Base-by-base conservation (phyloP, 2,113 vertebrate species). In the Phodopus roborovskii region DNA sequence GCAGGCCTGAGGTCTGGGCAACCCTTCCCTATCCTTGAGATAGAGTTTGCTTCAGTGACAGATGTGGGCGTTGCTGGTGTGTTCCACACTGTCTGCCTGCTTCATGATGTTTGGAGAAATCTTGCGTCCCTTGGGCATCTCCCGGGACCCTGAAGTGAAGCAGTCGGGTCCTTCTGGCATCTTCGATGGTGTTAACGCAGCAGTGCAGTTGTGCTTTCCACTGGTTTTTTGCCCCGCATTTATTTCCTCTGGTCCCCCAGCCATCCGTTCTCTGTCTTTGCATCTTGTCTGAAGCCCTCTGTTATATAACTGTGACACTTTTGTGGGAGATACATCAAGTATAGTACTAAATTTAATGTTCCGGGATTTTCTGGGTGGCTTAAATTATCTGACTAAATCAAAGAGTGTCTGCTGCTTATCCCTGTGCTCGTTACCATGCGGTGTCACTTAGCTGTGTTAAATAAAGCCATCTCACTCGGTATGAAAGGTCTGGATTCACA, bases 121-220 rank as follows among this genome's bases (percentile, higher is more conserved):
- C 81, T 78, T 88, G 0, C 10, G 3, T 53, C 24, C 83, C 60
- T 53, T 58, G 60, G 60, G 36, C 68, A n/a, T 42, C 81, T 83
- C 56, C 20, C 28, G 28, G 79, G 56, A 70, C 50, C 66, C 56
- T 89, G 1, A n/a, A 50, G 12, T 64, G 62, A 66, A 91, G 42
- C 66, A 30, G 71, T n/a, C 19, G 53, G 73, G 66, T 82, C 79
- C 42, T 75, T 39, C 13, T 91, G 42, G 36, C 86, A n/a, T 85
- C 13, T 94, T 85, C 74, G 79, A 50, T 93, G 15, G 22, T 81
- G 79, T 87, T 96, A 71, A 71, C 56, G 15, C 48, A 87, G 48
- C 30, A 39, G 33, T 16, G 42, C 26, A 42, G 91, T 68, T n/a
- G 45, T 48, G 42, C 20, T 70, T 94, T 42, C 39, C 24, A 48